A percentile compares a stretch with the other conserved stretches of the same genome.
Evolutionary conservation across 2,797 vertebrate species (phyloP).

Genomic region (Tapirus indicus): DNA sequence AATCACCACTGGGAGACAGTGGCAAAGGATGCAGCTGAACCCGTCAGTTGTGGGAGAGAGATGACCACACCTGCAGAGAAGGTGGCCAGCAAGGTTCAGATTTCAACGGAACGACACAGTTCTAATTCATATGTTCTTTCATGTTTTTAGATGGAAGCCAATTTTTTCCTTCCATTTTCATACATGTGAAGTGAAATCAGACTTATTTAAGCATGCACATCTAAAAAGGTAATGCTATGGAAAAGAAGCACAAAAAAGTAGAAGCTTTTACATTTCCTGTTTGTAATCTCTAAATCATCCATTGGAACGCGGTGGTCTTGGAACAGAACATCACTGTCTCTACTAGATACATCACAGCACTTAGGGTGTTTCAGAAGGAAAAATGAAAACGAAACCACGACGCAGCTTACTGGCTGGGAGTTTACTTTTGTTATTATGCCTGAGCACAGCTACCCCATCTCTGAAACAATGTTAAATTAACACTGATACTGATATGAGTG

Average conservation of each 20-base stretch:
- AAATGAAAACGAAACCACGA: background rate
- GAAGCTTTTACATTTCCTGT: background rate
- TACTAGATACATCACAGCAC: background rate
- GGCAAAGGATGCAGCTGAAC: too few relatives aligned
- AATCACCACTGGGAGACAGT: background rate
- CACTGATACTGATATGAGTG: too few relatives aligned
- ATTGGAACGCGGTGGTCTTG: background rate
- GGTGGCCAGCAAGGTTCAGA: rapidly evolving
- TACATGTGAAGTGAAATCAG: background rate
- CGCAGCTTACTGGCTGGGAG: background rate
- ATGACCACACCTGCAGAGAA: rapidly evolving
- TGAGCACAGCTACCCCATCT: rapidly evolving
- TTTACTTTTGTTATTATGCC: background rate
- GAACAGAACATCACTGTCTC: background rate
- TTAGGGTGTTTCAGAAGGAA: background rate
- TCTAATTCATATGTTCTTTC: background rate
- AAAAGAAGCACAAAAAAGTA: background rate
- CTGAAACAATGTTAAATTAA: background rate
- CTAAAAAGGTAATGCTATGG: background rate
- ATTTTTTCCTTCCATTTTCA: background rate
- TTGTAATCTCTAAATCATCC: too few relatives aligned
- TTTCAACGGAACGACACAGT: rapidly evolving
- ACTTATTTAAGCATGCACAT: background rate
- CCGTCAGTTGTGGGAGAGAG: too few relatives aligned
- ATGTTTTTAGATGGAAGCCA: background rate